Conservation (phyloP, 2,888 invertebrate species). For the Conops quadrifasciatus region DNA sequence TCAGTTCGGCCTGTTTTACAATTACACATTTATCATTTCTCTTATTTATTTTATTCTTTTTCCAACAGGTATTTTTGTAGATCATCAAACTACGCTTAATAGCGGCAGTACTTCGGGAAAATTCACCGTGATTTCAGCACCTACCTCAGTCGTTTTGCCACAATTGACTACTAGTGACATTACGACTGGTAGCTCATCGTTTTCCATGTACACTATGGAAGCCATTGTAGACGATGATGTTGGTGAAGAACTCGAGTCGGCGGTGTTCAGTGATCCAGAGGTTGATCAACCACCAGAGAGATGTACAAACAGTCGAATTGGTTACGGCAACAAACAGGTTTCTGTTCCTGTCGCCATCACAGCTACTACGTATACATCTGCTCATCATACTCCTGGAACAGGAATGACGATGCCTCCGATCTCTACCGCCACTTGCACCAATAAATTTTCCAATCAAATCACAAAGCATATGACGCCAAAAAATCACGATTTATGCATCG, state of each 20-base stretch:
- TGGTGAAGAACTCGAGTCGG: constrained; percentile 48
- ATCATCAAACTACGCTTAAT: constrained; percentile 51
- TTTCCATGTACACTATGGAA: constrained; percentile 37
- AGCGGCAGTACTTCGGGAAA: constrained; percentile 21
- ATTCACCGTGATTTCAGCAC: constrained; percentile 26
- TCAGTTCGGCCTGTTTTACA: too few species aligned
- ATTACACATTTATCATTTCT: not conserved
- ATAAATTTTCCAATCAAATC: not conserved
- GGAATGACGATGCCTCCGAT: constrained; percentile 11
- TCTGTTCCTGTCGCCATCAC: constrained; percentile 30
- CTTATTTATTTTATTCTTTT: not conserved
- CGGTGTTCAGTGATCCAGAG: constrained; percentile 55
- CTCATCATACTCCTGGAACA: constrained; percentile 33
- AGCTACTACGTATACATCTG: constrained; percentile 34
- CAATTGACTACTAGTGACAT: constrained; percentile 30
- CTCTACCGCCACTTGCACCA: not conserved
- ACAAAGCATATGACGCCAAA: not conserved
- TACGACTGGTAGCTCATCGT: constrained; percentile 33
- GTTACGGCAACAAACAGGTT: constrained; percentile 29
- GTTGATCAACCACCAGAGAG: constrained; percentile 46
- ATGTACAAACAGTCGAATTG: constrained; percentile 7
- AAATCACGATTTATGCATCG: constrained; percentile 27
- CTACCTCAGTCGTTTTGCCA: constrained; percentile 13
- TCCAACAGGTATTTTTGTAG: constrained; percentile 59
- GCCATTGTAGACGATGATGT: constrained; percentile 42